Conservation (phyloP, 2,113 vertebrate species). For the Lipotes vexillifer region DNA sequence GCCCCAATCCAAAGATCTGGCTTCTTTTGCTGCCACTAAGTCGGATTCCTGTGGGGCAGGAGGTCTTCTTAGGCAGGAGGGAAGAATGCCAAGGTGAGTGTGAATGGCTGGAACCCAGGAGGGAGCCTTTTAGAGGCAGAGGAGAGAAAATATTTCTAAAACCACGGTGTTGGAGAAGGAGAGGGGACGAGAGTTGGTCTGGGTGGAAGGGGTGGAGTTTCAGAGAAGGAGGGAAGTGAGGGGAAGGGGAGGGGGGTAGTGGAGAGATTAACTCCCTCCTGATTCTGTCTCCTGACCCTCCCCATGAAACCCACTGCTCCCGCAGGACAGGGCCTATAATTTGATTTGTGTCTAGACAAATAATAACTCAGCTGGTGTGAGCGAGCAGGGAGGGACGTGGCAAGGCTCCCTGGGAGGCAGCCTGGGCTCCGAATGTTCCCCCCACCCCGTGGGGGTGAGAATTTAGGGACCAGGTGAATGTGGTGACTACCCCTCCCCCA, state of each 20-base stretch:
- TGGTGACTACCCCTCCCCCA: accelerated
- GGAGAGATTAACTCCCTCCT: background rate
- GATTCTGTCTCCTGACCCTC: constrained; percentile 35
- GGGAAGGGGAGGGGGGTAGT: background rate
- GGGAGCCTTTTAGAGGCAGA: background rate
- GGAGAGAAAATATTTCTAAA: constrained; percentile 28
- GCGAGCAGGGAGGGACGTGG: background rate
- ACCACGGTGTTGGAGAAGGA: background rate
- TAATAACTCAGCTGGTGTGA: constrained; percentile 68
- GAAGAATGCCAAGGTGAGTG: background rate
- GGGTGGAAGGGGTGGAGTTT: background rate
- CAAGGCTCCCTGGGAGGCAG: background rate
- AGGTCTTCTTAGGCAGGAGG: background rate
- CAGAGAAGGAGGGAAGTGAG: background rate
- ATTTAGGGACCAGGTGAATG: background rate
- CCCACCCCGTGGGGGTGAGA: background rate
- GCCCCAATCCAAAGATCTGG: background rate
- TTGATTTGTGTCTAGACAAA: constrained; percentile 75
- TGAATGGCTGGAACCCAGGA: background rate
- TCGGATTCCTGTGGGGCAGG: background rate
- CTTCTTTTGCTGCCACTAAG: background rate
- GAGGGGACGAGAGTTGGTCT: background rate
- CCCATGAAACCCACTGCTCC: constrained; percentile 54
- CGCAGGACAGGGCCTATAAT: constrained; percentile 60
- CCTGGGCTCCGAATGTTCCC: background rate